phyloP scores from a whole-genome alignment of 2,797 vertebrate genomes.

The Peromyscus aztecus region DNA sequence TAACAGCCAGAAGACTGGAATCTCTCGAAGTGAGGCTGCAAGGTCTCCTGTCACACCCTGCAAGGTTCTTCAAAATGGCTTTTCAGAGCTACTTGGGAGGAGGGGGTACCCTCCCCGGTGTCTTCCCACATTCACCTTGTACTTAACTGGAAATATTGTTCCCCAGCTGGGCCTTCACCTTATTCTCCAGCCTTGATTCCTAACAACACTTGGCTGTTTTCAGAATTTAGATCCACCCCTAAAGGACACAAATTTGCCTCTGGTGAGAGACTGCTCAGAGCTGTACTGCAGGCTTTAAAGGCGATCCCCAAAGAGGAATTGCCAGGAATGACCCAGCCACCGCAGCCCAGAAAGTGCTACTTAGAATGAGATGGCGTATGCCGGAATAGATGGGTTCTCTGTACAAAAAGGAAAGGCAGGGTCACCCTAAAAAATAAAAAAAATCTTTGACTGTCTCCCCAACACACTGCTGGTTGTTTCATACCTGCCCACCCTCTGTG shows the following conservation, averaged over 20 bases:
- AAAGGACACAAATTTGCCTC: slow-evolving; percentile 50
- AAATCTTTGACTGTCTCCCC: not conserved
- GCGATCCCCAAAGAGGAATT: slow-evolving; percentile 59
- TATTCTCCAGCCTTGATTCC: slow-evolving; percentile 36
- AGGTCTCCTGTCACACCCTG: slow-evolving; percentile 23
- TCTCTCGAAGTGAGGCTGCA: not conserved
- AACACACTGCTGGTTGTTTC: not conserved
- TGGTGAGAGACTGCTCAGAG: slow-evolving; percentile 24
- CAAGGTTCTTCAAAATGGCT: slow-evolving; percentile 39
- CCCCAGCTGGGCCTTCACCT: slow-evolving; percentile 7
- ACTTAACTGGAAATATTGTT: slow-evolving; percentile 64
- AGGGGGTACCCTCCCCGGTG: not conserved
- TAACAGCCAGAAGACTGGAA: slow-evolving; percentile 38
- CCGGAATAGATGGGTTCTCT: slow-evolving; percentile 51
- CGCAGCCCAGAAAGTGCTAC: slow-evolving; percentile 5
- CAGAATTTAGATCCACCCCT: slow-evolving; percentile 67
- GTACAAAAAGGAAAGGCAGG: not conserved
- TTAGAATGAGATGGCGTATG: slow-evolving; percentile 12
- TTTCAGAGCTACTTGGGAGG: slow-evolving; percentile 4
- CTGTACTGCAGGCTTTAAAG: slow-evolving; percentile 31
- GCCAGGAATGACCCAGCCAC: slow-evolving; percentile 51
- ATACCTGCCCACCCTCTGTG: not conserved
- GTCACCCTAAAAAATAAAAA: slow-evolving; percentile 28
- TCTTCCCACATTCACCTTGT: slow-evolving; percentile 41
- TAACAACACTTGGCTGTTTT: slow-evolving; percentile 67